Base-by-base conservation (phyloP, 2,797 vertebrate genomes). In the Anniella stebbinsi region DNA sequence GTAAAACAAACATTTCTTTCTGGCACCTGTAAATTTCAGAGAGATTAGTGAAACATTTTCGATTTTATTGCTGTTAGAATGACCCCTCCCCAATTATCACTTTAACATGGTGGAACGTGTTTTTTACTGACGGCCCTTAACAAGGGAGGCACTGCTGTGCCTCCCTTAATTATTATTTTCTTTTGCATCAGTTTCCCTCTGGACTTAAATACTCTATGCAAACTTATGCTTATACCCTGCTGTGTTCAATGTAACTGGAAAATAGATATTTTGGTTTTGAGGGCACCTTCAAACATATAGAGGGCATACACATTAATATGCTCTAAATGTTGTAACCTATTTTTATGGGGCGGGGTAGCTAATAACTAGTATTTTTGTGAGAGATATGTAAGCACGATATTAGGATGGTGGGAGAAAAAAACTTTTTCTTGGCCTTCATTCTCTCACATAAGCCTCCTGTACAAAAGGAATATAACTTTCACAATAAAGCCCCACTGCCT, bases 351-450 rank as follows among this genome's bases (percentile, higher is more conserved):
- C 8, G 25, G 33, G 2, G 30, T 33, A 54, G 11, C 69, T 51
- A 11, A 25, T 80, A 17, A 51, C 48, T 54, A 80, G 11, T 25
- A 77, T 77, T 77, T 80, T 30, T 80, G 45, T 48, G 41, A 25
- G 45, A 30, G 23, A 78, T 3, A 45, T 91, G 18, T 84, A 77
- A 91, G 89, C 9, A 57, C 28, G 88, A 51, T 80, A 82, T 13
- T 75, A 51, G 54, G 3, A 89, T 70, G 41, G 9, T 15, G 7
- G 0, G 67, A 12, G 67, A 12, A 8, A 33, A 69, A 28, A 28
- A 48, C 2, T 12, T 77, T 33, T 51, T 80, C 21, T 3, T 63
- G 48, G 28, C 45, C 48, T 30, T 51, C 15, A 33, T 30, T 15
- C 45, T 80, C 13, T 17, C 45, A 54, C 70, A 36, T 13, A 73